These are phyloP conservation scores for Andrena chrysosceles DNA, from an alignment of 2,888 invertebrate species.

Conservation along the genomic window DNA sequence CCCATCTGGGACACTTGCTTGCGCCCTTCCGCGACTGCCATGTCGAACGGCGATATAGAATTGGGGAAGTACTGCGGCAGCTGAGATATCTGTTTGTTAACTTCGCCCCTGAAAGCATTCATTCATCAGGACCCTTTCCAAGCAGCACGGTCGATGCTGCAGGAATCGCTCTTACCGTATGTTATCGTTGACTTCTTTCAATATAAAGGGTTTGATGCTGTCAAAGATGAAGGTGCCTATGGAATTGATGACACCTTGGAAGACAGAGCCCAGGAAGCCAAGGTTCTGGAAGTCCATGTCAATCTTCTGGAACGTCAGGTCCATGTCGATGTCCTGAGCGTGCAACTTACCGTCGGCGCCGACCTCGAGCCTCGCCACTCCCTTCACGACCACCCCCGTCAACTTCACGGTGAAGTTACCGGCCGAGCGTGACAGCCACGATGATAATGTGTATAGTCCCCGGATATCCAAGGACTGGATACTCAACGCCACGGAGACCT, in stretches of 20 bases:
- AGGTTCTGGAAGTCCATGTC: conserved; percentile 93
- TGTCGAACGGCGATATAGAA: conserved; percentile 94
- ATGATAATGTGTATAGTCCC: conserved; percentile 91
- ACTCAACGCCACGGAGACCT: conserved; percentile 90
- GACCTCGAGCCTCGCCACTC: conserved; percentile 90
- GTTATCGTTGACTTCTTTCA: conserved; percentile 92
- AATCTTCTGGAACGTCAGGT: conserved; percentile 91
- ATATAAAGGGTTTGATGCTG: conserved; percentile 93
- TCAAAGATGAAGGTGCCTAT: conserved; percentile 94
- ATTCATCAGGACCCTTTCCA: not conserved
- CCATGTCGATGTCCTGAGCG: conserved; percentile 92
- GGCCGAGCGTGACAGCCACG: conserved; percentile 89
- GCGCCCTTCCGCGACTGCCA: conserved; percentile 91
- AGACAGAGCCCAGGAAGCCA: conserved; percentile 90
- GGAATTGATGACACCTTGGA: conserved; percentile 92
- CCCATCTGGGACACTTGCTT: conserved; percentile 89
- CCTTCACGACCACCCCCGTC: conserved; percentile 89
- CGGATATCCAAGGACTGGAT: conserved; percentile 90
- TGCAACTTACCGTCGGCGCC: conserved; percentile 91
- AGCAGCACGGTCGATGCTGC: too few species aligned
- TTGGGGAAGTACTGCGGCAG: conserved; percentile 92
- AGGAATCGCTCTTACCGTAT: conserved; percentile 82
- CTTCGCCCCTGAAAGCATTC: conserved; percentile 86
- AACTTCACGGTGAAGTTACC: conserved; percentile 93
- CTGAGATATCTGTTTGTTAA: conserved; percentile 91